A percentile compares a stretch with the other conserved stretches of the same genome.
These are phyloP conservation scores for Zaprionus obscuricornis DNA, from an alignment of 2,888 invertebrate genomes.

Conservation along the genomic window DNA sequence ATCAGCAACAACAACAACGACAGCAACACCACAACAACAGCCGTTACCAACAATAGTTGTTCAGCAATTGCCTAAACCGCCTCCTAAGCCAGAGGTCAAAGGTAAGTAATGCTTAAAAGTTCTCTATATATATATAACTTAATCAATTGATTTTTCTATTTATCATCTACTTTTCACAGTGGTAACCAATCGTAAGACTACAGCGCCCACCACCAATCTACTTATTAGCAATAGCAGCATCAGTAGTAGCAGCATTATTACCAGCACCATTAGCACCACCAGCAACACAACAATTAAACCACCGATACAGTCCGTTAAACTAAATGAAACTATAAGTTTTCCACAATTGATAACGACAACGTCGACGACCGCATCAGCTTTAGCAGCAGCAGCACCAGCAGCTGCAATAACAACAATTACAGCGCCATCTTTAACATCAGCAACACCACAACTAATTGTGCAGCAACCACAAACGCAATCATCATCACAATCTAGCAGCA, in stretches of 20 bases:
- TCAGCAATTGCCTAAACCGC: constrained; percentile 33
- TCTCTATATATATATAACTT: neutral
- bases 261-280: constrained; percentile 33
- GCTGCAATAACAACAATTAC: constrained; percentile 1
- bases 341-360: constrained; percentile 44
- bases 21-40: constrained; percentile 25
- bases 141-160: too few species aligned
- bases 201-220: constrained; percentile 45
- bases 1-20: constrained; percentile 32
- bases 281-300: constrained; percentile 55
- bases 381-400: too few species aligned
- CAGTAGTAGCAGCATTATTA: too few species aligned
- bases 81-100: constrained; percentile 53
- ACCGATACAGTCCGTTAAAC: constrained; percentile 47
- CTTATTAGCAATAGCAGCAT: constrained; percentile 21
- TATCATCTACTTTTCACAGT: neutral
- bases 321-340: constrained; percentile 48
- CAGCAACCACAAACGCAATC: constrained; percentile 31
- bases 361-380: too few species aligned
- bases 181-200: constrained; percentile 50
- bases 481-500: constrained; percentile 39
- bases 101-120: constrained; percentile 35
- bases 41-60: constrained; percentile 23
- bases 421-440: constrained; percentile 5
- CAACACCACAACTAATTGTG: constrained; percentile 22